Evolutionary conservation across 2,888 invertebrate species (phyloP).

Genomic region (Tenthredo livida): DNA sequence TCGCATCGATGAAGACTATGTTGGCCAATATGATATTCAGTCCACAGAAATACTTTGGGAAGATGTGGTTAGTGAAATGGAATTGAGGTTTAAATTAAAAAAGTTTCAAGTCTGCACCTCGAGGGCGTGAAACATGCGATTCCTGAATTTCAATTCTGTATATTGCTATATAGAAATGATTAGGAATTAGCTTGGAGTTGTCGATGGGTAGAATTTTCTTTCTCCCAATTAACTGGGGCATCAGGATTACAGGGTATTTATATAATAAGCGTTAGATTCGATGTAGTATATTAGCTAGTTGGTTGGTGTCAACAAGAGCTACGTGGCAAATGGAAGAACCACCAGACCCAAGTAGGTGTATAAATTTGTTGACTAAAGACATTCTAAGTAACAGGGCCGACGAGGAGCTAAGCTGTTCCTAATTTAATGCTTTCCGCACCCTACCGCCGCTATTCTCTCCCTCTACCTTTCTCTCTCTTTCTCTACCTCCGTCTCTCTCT

Average conservation of each 20-base stretch:
- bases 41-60: background rate
- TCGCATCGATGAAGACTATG: background rate
- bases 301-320: slow-evolving; percentile 38
- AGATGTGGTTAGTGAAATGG: background rate
- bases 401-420: slow-evolving; percentile 58
- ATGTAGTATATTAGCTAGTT: slow-evolving; percentile 21
- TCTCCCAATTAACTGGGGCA: background rate
- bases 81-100: background rate
- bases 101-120: background rate
- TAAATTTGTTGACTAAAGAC: slow-evolving; percentile 56
- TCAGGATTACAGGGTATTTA: background rate
- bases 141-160: background rate
- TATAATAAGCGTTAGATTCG: slow-evolving; percentile 7
- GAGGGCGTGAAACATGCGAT: background rate
- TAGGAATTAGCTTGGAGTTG: background rate
- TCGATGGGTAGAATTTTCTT: background rate
- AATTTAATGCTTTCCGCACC: slow-evolving; percentile 56
- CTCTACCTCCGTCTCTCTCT: slow-evolving; percentile 12
- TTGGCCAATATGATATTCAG: background rate
- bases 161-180: background rate
- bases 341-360: slow-evolving; percentile 52
- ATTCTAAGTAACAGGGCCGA: slow-evolving; percentile 56
- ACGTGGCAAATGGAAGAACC: slow-evolving; percentile 50
- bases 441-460: slow-evolving; percentile 48
- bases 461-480: slow-evolving; percentile 21